A percentile compares a stretch with the other conserved stretches of the same genome.
phyloP scores from a whole-genome alignment of 2,113 vertebrate species.

The Percopsis transmontana region DNA sequence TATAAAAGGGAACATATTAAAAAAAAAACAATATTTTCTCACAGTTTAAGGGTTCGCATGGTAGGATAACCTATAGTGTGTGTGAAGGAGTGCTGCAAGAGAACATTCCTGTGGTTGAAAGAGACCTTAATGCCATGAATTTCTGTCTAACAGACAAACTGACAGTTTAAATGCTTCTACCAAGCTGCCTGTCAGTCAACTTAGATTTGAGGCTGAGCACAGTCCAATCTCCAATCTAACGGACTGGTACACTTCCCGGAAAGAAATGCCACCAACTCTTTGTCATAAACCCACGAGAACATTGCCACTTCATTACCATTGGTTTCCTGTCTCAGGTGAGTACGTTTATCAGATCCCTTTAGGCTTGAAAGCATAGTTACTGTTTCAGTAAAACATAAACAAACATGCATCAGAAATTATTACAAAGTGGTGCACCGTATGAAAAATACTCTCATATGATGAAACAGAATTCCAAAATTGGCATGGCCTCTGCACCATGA shows the following conservation, averaged over 20 bases:
- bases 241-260: constrained; percentile 19
- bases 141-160: constrained; percentile 55
- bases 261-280: constrained; percentile 46
- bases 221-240: constrained; percentile 20
- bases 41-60: constrained; percentile 1
- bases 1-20: not conserved
- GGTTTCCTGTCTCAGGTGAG: constrained; percentile 11
- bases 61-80: constrained; percentile 30
- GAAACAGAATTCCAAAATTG: constrained; percentile 36
- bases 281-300: constrained; percentile 34
- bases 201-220: constrained; percentile 27
- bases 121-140: constrained; percentile 43
- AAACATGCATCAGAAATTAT: constrained; percentile 4
- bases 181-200: constrained; percentile 44
- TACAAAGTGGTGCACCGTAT: not conserved
- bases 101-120: constrained; percentile 42
- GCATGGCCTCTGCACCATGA: constrained; percentile 40
- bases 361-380: constrained; percentile 1
- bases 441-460: constrained; percentile 2
- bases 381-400: not conserved
- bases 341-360: not conserved
- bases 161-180: constrained; percentile 56
- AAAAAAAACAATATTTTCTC: not conserved
- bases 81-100: constrained; percentile 35
- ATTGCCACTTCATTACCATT: constrained; percentile 22